Base-by-base conservation (phyloP, 2,888 invertebrate species). In the Tachina grossa region DNA sequence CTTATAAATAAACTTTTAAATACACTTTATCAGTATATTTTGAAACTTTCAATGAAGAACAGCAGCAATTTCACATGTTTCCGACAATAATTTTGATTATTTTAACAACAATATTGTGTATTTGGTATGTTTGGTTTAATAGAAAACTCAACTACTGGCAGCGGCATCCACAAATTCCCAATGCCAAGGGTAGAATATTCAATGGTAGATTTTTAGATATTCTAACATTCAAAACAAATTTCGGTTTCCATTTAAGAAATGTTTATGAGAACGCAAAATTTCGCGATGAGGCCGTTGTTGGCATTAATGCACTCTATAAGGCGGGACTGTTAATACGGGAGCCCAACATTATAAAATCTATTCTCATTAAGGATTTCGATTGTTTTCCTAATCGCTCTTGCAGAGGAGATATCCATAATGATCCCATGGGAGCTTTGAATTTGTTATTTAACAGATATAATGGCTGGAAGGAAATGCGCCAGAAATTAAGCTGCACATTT, bases 301-400 rank as follows among this genome's bases (percentile, higher is more conserved):
- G 93, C 84, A 80, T 93, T 89, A 88, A 89, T 90, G 89, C 93
- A 0, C 91, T 93, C 13, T 92, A 93, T 85, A 92, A 91, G 2
- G 93, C 94, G 0, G 90, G 90, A 4, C 45, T 94, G 2, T 65
- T 94, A 10, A 69, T 92, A 1, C 90, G 92, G 0, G 93, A 94
- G 87, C 93, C 92, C 0, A 91, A 93, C 31, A 78, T 93, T 1
- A 89, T 93, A 0, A 93, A 93, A 65, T 87, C 89, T 1, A 83
- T 94, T 10, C 86, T 93, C 14, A 90, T 93, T 14, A 93, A 92
- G 66, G 78, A 89, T n/a, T 90, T 91, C 14, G 87, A 89, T 68
- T 87, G 85, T 55, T 90, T 90, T 16, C 72, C 88, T 2, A 90
- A 90, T 77, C 90, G 91, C 0, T n/a, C 31, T 14, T 88, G 83